Evolutionary conservation across 1,140 invertebrate genomes (phyloP), one percentile per base, ranked within the genome.

Genomic region (Heliconius melpomene): DNA sequence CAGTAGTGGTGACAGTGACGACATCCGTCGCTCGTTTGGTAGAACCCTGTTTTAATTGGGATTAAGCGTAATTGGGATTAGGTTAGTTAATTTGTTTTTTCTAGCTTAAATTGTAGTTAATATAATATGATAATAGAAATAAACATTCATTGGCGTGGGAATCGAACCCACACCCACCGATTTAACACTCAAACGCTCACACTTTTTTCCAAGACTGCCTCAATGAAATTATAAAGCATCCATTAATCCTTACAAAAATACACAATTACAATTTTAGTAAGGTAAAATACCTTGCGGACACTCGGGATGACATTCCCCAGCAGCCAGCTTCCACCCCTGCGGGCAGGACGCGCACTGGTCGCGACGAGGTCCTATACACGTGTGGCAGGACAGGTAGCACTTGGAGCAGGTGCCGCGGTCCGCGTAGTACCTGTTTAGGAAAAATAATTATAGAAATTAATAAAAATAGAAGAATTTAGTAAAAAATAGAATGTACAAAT

Each of bases 291-390:
- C 97, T 90, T 97, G 96, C 6, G 98, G 98, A 93, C 98, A 98
- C 86, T 97, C 96, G 0, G 97, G 96, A 85, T 97, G 96, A 88
- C 98, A 98, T 88, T 97, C 96, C 7, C 97, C 97, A 3, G 96
- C 96, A 1, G 97, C 96, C 40, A 98, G 91, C 88, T 97, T 96
- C 96, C 97, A 97, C 16, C 96, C 96, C 8, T 93, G 89, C 0
- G 97, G 97, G 94, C 98, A 98, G 18, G 96, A 96, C 0, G 98
- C 97, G 92, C 98, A 98, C 88, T 98, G 97, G 90, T 97, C 97
- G 36, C 97, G 95, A 29, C 97, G 94, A 1, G 97, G 97, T 0
- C 96, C 98, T 87, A 95, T 94, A 91, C 98, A 99, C 2, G 97
- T 97, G 84, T 96, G 96, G 89, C 98, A 98, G 36, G 97, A 97